These are phyloP conservation scores for Pagrus major DNA, from an alignment of 2,113 vertebrate genomes.

Conservation along the genomic window DNA sequence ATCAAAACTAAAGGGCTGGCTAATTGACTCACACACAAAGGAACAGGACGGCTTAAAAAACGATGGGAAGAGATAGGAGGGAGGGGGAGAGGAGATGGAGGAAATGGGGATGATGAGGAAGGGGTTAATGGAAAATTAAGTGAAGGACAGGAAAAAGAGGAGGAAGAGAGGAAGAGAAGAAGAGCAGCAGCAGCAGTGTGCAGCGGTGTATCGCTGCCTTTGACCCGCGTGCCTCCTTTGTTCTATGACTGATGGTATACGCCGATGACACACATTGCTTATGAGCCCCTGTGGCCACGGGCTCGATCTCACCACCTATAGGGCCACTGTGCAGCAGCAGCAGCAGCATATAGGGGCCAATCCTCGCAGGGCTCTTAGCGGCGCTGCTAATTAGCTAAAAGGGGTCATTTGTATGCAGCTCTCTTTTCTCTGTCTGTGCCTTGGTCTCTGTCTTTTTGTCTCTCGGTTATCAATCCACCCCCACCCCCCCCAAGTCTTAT, in stretches of 20 bases:
- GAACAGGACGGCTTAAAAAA: slow-evolving; percentile 24
- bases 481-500: neutral
- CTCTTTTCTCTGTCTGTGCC: slow-evolving; percentile 4
- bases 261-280: slow-evolving; percentile 54
- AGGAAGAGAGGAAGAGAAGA: slow-evolving; percentile 19
- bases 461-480: slow-evolving; percentile 27
- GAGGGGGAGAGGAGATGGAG: neutral
- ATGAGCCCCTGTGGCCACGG: slow-evolving; percentile 49
- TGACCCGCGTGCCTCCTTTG: slow-evolving; percentile 64
- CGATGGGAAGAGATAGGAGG: slow-evolving; percentile 10
- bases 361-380: slow-evolving; percentile 47
- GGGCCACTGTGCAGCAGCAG: slow-evolving; percentile 37
- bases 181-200: slow-evolving; percentile 2
- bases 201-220: slow-evolving; percentile 20
- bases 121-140: slow-evolving; percentile 50
- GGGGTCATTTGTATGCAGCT: slow-evolving; percentile 65
- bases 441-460: slow-evolving; percentile 10
- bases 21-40: slow-evolving; percentile 74
- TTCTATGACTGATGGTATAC: slow-evolving; percentile 70
- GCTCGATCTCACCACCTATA: slow-evolving; percentile 56
- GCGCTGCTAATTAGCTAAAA: slow-evolving; percentile 69
- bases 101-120: slow-evolving; percentile 23
- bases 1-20: slow-evolving; percentile 73
- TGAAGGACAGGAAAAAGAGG: slow-evolving; percentile 22
- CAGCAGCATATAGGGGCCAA: slow-evolving; percentile 21